Percentiles rank a stretch among this genome's conserved stretches.
Evolutionary conservation across 2,113 vertebrate genomes (phyloP).

Genomic region (Actinemys pallida): DNA sequence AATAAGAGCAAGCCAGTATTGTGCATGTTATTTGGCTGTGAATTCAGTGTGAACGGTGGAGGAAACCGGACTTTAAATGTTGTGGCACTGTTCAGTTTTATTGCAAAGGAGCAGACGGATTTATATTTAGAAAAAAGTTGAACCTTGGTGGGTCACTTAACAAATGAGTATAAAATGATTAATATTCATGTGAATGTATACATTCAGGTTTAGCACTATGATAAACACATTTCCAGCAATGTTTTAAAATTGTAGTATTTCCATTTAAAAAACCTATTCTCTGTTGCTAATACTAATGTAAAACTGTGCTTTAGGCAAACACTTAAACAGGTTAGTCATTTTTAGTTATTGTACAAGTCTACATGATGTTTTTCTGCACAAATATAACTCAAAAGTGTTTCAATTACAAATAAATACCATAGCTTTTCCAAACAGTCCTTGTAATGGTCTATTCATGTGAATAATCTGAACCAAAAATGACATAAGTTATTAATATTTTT

Average conservation of each 20-base stretch:
- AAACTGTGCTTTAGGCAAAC: not conserved
- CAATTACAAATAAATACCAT: not conserved
- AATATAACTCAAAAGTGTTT: not conserved
- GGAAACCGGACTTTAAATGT: not conserved
- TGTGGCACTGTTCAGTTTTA: not conserved
- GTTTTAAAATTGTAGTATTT: not conserved
- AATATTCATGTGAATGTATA: not conserved
- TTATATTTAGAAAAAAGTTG: not conserved
- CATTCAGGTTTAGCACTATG: not conserved
- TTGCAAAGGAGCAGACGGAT: not conserved
- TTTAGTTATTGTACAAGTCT: not conserved
- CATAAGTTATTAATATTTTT: not conserved
- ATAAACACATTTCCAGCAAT: not conserved
- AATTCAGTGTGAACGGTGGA: not conserved
- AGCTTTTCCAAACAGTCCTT: not conserved
- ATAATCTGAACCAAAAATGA: not conserved
- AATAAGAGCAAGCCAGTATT: not conserved
- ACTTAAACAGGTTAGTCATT: not conserved
- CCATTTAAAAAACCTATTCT: not conserved
- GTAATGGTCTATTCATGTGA: not conserved
- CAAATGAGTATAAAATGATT: not conserved
- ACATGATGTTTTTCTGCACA: not conserved
- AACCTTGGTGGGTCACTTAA: not conserved
- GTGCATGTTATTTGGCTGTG: rapidly evolving
- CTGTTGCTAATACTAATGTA: not conserved